Evolutionary conservation across 2,113 vertebrate genomes (phyloP).

Genomic region (Gasterosteus aculeatus): DNA sequence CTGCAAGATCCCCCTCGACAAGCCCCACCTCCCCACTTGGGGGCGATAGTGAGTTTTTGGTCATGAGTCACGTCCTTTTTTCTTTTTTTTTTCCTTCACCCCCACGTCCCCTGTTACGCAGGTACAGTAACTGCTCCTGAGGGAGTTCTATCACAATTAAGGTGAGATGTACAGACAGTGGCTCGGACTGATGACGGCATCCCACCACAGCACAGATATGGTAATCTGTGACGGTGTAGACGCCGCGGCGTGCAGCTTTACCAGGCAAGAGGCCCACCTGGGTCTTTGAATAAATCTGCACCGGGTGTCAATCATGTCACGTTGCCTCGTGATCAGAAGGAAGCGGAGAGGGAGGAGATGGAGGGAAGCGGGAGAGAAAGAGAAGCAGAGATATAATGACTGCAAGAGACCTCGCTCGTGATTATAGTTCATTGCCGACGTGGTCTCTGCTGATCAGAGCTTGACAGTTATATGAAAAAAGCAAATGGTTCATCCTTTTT

Average conservation of each 20-base stretch:
- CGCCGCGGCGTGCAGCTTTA: slow-evolving; percentile 44
- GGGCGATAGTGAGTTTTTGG: slow-evolving; percentile 63
- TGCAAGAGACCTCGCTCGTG: slow-evolving; percentile 19
- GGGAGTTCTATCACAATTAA: slow-evolving; percentile 61
- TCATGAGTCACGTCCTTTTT: slow-evolving; percentile 33
- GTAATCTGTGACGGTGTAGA: slow-evolving; percentile 64
- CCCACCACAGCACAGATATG: slow-evolving; percentile 61
- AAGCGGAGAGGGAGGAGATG: slow-evolving; percentile 1
- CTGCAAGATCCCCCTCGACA: slow-evolving; percentile 8
- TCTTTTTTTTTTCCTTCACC: background rate
- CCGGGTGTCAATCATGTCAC: slow-evolving; percentile 57
- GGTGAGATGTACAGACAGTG: slow-evolving; percentile 66
- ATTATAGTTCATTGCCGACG: slow-evolving; percentile 14
- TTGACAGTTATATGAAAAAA: background rate
- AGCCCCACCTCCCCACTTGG: slow-evolving; percentile 71
- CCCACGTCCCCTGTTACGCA: slow-evolving; percentile 24
- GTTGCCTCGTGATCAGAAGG: slow-evolving; percentile 54
- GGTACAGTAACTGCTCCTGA: slow-evolving; percentile 39
- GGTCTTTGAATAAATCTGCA: slow-evolving; percentile 65
- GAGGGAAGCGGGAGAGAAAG: slow-evolving; percentile 16
- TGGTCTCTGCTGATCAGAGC: slow-evolving; percentile 14
- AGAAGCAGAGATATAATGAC: slow-evolving; percentile 21
- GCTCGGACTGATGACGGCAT: slow-evolving; percentile 59
- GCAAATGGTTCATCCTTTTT: background rate
- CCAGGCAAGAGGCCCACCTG: slow-evolving; percentile 59